Evolutionary conservation across 2,797 vertebrate genomes (phyloP).

Genomic region (Taeniopygia guttata): DNA sequence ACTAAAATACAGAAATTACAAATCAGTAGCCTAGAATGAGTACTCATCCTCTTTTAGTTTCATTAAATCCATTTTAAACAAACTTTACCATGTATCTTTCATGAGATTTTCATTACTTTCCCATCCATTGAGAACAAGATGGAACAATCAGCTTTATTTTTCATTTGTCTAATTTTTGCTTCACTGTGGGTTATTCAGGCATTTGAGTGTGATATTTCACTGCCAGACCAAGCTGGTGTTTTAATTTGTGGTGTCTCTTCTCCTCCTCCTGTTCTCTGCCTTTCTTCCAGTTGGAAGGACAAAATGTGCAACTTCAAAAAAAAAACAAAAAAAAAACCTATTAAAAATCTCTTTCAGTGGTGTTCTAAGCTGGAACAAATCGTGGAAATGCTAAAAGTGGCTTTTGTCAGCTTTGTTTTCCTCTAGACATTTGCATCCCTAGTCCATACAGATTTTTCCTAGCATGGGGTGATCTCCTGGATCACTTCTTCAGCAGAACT

Average conservation of each 20-base stretch:
- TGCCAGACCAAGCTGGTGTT: neutral
- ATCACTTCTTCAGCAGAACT: neutral
- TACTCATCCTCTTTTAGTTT: slow-evolving; percentile 19
- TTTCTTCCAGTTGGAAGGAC: neutral
- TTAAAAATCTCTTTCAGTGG: neutral
- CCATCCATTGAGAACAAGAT: slow-evolving; percentile 8
- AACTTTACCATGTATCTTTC: slow-evolving; percentile 61
- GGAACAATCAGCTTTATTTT: slow-evolving; percentile 47
- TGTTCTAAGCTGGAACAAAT: neutral
- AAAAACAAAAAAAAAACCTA: no score
- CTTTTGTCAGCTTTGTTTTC: neutral
- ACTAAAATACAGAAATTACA: slow-evolving; percentile 36
- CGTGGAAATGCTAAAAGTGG: fast-evolving
- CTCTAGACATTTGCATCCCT: neutral
- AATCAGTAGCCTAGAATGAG: slow-evolving; percentile 22
- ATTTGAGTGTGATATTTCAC: neutral
- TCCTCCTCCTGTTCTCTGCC: neutral
- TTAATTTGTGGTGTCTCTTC: neutral
- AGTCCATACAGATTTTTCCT: neutral
- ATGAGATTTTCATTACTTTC: slow-evolving; percentile 61
- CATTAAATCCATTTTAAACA: slow-evolving; percentile 54
- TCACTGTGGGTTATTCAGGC: slow-evolving; percentile 25
- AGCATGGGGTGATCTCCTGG: neutral
- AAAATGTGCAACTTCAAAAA: neutral
- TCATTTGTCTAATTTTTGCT: slow-evolving; percentile 56